Evolutionary conservation across 2,797 vertebrate species (phyloP).

Genomic region (Danio choprae): DNA sequence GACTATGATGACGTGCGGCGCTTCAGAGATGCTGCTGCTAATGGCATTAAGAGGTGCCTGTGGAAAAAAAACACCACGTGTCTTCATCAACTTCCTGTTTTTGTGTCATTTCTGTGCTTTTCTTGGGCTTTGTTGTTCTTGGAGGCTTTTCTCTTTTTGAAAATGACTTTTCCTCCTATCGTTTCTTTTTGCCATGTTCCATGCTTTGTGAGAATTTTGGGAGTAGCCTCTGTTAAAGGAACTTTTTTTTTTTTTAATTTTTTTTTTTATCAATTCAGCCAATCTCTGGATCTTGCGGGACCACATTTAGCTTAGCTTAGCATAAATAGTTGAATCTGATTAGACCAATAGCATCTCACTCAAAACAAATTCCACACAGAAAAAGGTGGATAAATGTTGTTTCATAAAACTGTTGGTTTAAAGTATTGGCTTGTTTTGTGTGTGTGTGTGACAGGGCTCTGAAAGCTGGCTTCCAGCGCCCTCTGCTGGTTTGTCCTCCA

Average conservation of each 20-base stretch:
- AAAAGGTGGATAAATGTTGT: background rate
- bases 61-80: background rate
- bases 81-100: background rate
- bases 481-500: constrained; percentile 80
- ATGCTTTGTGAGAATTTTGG: no score
- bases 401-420: background rate
- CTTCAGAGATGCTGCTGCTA: constrained; percentile 79
- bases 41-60: constrained; percentile 77
- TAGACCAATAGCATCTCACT: no score
- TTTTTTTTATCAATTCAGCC: no score
- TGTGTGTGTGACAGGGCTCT: constrained; percentile 70
- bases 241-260: no score
- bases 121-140: background rate
- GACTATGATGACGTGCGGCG: constrained; percentile 83
- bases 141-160: no score
- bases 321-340: no score
- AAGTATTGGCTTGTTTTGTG: background rate
- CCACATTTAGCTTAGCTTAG: no score
- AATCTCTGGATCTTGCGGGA: no score
- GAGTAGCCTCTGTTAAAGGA: no score
- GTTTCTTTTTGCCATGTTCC: no score
- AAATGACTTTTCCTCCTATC: no score
- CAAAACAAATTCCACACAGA: no score
- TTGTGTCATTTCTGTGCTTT: background rate
- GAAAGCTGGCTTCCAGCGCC: constrained; percentile 81